Percentiles rank a stretch among this genome's conserved stretches.
Conservation (phyloP, 1,140 invertebrate species). For the Panagrolaimus sp. region DNA sequence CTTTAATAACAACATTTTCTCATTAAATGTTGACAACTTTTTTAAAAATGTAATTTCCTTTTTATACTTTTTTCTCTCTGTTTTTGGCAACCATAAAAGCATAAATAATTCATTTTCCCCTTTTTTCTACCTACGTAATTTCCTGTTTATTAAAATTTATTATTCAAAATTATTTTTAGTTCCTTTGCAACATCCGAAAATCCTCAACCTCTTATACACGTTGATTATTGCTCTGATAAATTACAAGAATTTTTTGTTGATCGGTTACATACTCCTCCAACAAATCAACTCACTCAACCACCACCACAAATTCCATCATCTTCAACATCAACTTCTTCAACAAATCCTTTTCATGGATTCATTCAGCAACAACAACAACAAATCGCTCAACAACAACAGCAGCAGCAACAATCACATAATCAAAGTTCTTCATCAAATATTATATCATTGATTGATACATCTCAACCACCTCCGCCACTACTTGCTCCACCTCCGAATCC, state of each 20-base stretch:
- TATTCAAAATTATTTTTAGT: neutral
- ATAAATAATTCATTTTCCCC: too few relatives aligned
- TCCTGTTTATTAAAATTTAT: too few relatives aligned
- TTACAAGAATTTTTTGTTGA: neutral
- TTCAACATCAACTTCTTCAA: neutral
- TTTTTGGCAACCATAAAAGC: too few relatives aligned
- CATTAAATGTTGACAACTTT: neutral
- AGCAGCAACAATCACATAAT: too few relatives aligned
- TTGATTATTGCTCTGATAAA: slow-evolving; percentile 8
- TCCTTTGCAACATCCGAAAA: neutral
- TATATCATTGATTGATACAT: neutral
- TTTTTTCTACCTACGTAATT: too few relatives aligned
- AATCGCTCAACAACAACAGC: too few relatives aligned
- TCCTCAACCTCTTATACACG: neutral
- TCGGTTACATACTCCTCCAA: neutral
- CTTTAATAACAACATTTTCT: neutral
- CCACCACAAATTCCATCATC: neutral
- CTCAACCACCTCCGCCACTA: neutral
- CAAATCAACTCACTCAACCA: neutral
- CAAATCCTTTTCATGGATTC: neutral
- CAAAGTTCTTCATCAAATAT: too few relatives aligned
- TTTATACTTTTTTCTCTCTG: neutral
- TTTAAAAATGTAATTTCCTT: neutral
- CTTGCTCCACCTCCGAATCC: slow-evolving; percentile 2
- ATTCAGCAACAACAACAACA: too few relatives aligned